Percentiles rank a stretch among this genome's conserved stretches.
These are phyloP conservation scores for Balearica regulorum DNA, from an alignment of 2,797 vertebrate genomes.

Conservation along the genomic window DNA sequence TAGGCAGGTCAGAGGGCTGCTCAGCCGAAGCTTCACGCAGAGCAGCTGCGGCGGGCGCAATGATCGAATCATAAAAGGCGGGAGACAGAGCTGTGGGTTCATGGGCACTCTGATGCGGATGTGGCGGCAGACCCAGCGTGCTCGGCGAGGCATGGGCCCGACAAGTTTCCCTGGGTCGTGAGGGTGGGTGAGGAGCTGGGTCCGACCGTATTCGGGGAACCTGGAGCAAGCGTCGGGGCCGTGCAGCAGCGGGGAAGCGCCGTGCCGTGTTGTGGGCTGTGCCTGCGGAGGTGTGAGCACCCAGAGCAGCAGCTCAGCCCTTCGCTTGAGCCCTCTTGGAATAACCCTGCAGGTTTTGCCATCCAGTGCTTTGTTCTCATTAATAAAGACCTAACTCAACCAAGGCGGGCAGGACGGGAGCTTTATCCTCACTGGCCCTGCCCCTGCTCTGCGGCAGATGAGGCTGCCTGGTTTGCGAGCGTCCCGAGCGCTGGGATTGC, in stretches of 20 bases:
- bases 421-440: not conserved
- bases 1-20: not conserved
- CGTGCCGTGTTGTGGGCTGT: fast-evolving
- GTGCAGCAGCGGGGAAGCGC: not conserved
- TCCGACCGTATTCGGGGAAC: fast-evolving
- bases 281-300: not conserved
- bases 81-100: not conserved
- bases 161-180: fast-evolving
- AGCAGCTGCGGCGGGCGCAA: not conserved
- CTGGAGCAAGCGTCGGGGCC: fast-evolving
- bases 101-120: too few relatives aligned
- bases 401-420: fast-evolving
- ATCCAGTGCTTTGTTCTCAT: not conserved
- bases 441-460: fast-evolving
- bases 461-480: not conserved
- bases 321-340: not conserved
- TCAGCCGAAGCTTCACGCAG: fast-evolving
- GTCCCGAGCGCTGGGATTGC: not conserved
- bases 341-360: not conserved
- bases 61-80: not conserved
- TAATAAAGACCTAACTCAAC: not conserved
- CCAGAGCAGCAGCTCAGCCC: not conserved
- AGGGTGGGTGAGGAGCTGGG: not conserved
- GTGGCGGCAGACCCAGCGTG: not conserved
- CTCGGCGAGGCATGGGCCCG: not conserved